phyloP scores from a whole-genome alignment of 2,888 invertebrate species.

The Ectemnius lituratus region DNA sequence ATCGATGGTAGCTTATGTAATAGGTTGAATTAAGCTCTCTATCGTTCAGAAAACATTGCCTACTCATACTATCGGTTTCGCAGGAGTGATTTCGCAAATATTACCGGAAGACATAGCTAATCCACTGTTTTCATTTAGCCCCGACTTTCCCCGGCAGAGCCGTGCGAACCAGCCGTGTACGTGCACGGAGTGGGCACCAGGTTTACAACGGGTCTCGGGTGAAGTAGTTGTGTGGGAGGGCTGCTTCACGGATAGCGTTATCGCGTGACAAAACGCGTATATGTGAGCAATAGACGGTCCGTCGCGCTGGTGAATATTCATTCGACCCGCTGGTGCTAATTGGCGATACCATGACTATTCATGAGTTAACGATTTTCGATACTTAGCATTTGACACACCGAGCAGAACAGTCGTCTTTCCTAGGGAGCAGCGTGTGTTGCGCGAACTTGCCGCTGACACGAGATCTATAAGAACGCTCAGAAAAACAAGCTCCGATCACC shows the following conservation, averaged over 20 bases:
- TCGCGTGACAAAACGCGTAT: slow-evolving; percentile 67
- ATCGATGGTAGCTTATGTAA: slow-evolving; percentile 26
- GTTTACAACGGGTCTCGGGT: slow-evolving; percentile 18
- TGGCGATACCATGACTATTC: slow-evolving; percentile 76
- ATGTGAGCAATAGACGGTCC: slow-evolving; percentile 62
- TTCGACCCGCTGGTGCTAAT: slow-evolving; percentile 70
- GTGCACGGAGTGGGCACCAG: slow-evolving; percentile 13
- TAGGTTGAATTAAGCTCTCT: too few species aligned
- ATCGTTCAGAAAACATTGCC: too few species aligned
- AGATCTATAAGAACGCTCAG: too few species aligned
- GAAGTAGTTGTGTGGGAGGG: not conserved
- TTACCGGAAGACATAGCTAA: slow-evolving; percentile 42
- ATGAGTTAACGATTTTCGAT: slow-evolving; percentile 76
- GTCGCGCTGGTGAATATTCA: slow-evolving; percentile 72
- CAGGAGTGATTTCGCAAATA: slow-evolving; percentile 18
- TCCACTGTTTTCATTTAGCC: slow-evolving; percentile 48
- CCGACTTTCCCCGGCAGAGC: not conserved
- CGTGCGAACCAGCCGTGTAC: slow-evolving; percentile 29
- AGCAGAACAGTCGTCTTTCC: slow-evolving; percentile 30
- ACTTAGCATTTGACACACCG: slow-evolving; percentile 68
- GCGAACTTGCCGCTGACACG: too few species aligned
- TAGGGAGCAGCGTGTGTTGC: too few species aligned
- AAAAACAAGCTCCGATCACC: too few species aligned
- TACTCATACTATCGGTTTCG: too few species aligned
- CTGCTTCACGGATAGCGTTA: slow-evolving; percentile 42